Conservation (phyloP, 2,113 vertebrate species). For the Toxotes chatareus region DNA sequence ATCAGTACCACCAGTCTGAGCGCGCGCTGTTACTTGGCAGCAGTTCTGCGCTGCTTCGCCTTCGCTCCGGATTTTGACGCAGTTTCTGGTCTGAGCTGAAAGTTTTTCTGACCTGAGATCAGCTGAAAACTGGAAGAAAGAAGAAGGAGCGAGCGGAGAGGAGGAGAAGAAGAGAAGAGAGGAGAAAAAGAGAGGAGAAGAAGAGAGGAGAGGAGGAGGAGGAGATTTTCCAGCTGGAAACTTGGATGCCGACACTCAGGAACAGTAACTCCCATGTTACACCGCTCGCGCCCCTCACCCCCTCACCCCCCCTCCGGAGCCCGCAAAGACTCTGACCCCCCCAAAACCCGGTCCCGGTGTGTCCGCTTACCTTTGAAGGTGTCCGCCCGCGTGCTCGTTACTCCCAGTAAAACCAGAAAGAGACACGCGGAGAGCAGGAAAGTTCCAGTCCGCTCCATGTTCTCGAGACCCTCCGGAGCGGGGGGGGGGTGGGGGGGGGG, state of each 20-base stretch:
- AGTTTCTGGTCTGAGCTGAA: neutral
- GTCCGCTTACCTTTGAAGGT: conserved; percentile 63
- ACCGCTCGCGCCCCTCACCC: neutral
- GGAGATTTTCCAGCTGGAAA: conserved; percentile 73
- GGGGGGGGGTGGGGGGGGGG: conserved; percentile 15
- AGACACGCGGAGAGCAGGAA: conserved; percentile 48
- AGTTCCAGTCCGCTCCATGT: conserved; percentile 70
- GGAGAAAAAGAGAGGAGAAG: neutral
- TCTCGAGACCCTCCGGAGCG: conserved; percentile 49
- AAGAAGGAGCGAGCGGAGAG: too few species aligned
- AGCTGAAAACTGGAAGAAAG: neutral
- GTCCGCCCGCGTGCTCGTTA: conserved; percentile 51
- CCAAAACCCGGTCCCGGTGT: neutral
- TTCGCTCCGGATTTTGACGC: neutral
- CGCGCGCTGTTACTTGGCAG: too few species aligned
- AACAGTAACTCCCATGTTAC: conserved; percentile 42
- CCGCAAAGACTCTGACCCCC: neutral
- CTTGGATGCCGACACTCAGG: conserved; percentile 61
- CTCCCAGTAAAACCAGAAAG: conserved; percentile 40
- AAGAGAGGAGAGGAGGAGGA: conserved; percentile 6
- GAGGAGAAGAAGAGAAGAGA: neutral
- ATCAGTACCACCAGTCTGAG: too few species aligned
- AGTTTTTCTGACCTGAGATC: conserved; percentile 8
- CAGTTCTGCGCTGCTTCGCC: too few species aligned
- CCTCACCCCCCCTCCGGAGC: neutral